Base-by-base conservation (phyloP, 1,140 invertebrate genomes). In the Bombus waltoni region DNA sequence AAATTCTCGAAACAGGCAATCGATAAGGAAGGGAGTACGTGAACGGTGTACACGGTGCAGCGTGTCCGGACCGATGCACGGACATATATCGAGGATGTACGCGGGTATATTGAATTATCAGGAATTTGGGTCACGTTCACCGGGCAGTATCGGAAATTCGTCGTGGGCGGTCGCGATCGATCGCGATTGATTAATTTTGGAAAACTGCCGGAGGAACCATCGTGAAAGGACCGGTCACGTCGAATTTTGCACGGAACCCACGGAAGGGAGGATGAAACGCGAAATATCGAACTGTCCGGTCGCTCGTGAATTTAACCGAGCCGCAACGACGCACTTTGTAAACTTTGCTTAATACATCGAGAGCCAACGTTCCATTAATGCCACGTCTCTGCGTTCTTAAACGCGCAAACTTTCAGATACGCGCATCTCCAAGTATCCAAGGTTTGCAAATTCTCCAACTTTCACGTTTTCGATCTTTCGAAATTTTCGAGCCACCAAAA, bases 81-180 rank as follows among this genome's bases (percentile, higher is more conserved):
- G n/a, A 42, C 53, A 40, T 35, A 42, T 25, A 35, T 77, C 0
- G 57, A 40, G 25, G 72, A 1, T 53, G 22, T 28, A 38, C 13
- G 35, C 11, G 22, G 32, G 74, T 57, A 80, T 53, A 80, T 80
- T 53, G 65, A 80, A 80, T 80, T 70, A 66, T 80, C 65, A 53
- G 65, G 78, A 80, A 80, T 80, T 80, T 80, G 44, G 78, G 78
- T 80, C 78, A 80, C 78, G 78, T 80, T 70, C 78, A 80, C 65
- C 35, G 78, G 65, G 2, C 25, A 42, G 75, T 77, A 77, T 77
- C 75, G 75, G 75, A 77, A 62, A 77, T 77, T 77, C 38, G 38
- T 62, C 6, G 57, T n/a, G 28, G 40, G 8, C 28, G 57, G 35
- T 32, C 13, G 2, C 32, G 75, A 77, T 77, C 75, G 75, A 77